Evolutionary conservation across 2,113 vertebrate species (phyloP).

Genomic region (Brienomyrus longianalis): DNA sequence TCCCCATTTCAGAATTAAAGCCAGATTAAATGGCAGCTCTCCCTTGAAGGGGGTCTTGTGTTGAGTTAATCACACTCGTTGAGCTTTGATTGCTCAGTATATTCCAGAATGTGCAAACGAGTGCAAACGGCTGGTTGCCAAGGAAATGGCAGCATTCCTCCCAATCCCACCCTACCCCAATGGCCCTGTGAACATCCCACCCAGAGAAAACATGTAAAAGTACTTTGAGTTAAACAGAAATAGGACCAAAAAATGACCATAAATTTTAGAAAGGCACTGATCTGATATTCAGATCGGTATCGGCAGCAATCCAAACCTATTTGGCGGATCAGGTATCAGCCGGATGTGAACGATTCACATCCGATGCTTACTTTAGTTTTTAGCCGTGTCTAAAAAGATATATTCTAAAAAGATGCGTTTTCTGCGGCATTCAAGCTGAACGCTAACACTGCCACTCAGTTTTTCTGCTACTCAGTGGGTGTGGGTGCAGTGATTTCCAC

Average conservation of each 20-base stretch:
- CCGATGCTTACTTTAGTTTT: too few relatives aligned
- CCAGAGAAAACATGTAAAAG: background rate
- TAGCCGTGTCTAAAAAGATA: too few relatives aligned
- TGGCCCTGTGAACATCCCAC: background rate
- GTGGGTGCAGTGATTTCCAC: too few relatives aligned
- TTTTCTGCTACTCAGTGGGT: too few relatives aligned
- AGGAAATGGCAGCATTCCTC: background rate
- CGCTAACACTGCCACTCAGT: too few relatives aligned
- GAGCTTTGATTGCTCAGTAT: background rate
- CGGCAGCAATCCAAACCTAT: too few relatives aligned
- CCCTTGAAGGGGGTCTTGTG: background rate
- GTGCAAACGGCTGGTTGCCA: conserved; percentile 1
- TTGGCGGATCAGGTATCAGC: too few relatives aligned
- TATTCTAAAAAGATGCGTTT: too few relatives aligned
- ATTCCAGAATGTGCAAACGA: background rate
- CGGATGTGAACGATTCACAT: too few relatives aligned
- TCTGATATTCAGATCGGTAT: too few relatives aligned
- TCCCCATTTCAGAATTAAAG: background rate
- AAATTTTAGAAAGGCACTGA: background rate
- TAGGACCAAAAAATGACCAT: background rate
- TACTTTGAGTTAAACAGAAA: background rate
- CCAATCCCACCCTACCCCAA: background rate
- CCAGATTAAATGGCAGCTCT: background rate
- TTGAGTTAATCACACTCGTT: background rate
- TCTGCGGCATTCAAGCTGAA: too few relatives aligned